Evolutionary conservation across 2,797 vertebrate species (phyloP).

Genomic region (Argyrosomus regius): DNA sequence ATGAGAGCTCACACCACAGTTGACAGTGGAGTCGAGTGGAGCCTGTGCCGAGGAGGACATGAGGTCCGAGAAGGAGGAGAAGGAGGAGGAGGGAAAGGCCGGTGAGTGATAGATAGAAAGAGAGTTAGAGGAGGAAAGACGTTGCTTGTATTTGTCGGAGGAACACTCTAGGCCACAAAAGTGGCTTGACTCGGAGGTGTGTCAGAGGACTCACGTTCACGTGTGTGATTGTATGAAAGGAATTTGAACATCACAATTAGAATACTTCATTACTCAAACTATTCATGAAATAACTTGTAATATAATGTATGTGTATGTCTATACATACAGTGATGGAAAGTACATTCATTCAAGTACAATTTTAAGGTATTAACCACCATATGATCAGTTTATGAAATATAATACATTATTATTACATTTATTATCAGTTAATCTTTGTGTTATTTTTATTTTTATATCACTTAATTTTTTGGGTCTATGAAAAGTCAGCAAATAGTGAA

Average conservation of each 20-base stretch:
- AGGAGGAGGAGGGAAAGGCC: constrained; percentile 82
- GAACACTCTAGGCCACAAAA: background rate
- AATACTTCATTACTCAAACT: background rate
- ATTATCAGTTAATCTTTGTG: background rate
- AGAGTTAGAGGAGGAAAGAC: constrained; percentile 4
- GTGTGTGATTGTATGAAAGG: constrained; percentile 29
- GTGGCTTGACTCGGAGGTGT: background rate
- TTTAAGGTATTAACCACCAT: background rate
- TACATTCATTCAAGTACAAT: background rate
- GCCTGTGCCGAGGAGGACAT: constrained; percentile 77
- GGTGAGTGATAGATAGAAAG: constrained; percentile 75
- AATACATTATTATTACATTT: background rate
- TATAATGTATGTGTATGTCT: background rate
- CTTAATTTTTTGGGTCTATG: background rate
- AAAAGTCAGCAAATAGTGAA: background rate
- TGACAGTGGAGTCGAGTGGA: constrained; percentile 83
- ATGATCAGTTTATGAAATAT: background rate
- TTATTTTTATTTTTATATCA: background rate
- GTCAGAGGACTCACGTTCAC: constrained; percentile 31
- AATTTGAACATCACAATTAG: constrained; percentile 28
- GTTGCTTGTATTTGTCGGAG: constrained; percentile 16
- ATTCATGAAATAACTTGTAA: background rate
- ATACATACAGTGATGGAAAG: background rate
- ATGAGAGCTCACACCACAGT: constrained; percentile 76
- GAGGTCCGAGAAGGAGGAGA: constrained; percentile 83